These are phyloP conservation scores for Mus spicilegus DNA, from an alignment of 2,113 vertebrate species.

Conservation along the genomic window DNA sequence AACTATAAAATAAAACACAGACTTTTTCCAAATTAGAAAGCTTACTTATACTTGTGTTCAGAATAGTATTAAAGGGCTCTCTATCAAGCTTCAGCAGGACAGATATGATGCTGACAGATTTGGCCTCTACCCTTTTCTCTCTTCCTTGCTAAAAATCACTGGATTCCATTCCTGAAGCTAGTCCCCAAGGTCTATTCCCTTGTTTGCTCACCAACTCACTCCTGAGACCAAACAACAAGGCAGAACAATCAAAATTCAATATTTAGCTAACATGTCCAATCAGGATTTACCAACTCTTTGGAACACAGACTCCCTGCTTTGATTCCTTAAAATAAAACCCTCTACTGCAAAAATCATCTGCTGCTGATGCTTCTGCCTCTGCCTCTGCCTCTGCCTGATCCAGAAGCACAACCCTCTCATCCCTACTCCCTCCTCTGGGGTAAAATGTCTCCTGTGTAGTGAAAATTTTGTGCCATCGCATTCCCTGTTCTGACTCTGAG, in stretches of 20 bases:
- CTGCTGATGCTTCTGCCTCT: not conserved
- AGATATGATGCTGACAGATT: not conserved
- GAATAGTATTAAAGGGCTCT: not conserved
- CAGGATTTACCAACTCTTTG: not conserved
- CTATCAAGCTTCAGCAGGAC: not conserved
- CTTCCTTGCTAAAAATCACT: not conserved
- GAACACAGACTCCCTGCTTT: not conserved
- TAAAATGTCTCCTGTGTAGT: not conserved
- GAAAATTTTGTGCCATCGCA: not conserved
- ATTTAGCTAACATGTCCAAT: not conserved
- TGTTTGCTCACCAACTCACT: not conserved
- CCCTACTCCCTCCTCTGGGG: not conserved
- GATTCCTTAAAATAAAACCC: not conserved
- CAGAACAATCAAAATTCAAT: not conserved
- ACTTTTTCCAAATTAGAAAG: not conserved
- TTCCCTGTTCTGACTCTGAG: not conserved
- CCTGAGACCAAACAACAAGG: not conserved
- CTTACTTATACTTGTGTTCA: slow-evolving; percentile 7
- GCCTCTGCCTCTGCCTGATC: not conserved
- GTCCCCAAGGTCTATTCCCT: not conserved
- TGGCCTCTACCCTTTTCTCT: fast-evolving
- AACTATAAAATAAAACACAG: not conserved
- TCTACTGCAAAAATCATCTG: not conserved
- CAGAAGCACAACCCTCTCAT: not conserved
- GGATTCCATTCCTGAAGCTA: not conserved